phyloP scores from a whole-genome alignment of 2,888 invertebrate species.

The Tribolium freemani region DNA sequence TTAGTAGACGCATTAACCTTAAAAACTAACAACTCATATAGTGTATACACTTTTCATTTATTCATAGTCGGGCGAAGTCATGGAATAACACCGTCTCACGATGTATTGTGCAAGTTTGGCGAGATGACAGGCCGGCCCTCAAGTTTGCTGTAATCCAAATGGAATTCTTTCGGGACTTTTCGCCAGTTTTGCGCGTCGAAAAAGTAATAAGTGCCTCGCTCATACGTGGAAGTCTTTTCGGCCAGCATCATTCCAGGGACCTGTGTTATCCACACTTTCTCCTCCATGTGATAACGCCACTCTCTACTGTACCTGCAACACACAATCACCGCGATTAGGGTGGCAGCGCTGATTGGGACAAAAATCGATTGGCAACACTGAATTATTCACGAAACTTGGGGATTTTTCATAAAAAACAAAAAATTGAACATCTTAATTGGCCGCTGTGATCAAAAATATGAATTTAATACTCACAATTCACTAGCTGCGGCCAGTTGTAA shows the following conservation, averaged over 20 bases:
- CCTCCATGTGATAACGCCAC: constrained; percentile 99
- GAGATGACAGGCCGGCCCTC: constrained; percentile 83
- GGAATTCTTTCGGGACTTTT: constrained; percentile 98
- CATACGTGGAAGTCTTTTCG: constrained; percentile 96
- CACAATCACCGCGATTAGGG: too few relatives aligned
- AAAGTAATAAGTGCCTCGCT: constrained; percentile 99
- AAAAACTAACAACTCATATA: constrained; percentile 56
- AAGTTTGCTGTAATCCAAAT: constrained; percentile 98
- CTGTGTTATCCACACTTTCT: constrained; percentile 98
- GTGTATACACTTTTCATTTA: constrained; percentile 68
- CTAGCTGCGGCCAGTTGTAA: constrained; percentile 97
- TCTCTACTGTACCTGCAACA: constrained; percentile 91
- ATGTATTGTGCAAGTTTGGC: constrained; percentile 49
- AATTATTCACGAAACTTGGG: too few relatives aligned
- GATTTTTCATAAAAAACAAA: background rate
- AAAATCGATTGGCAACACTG: background rate
- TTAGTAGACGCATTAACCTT: constrained; percentile 55
- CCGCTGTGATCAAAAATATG: too few relatives aligned
- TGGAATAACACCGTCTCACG: constrained; percentile 57
- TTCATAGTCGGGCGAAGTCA: constrained; percentile 60
- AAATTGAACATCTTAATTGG: too few relatives aligned
- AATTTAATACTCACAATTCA: constrained; percentile 85
- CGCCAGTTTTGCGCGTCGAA: constrained; percentile 99
- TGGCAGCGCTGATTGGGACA: background rate
- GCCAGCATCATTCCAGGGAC: constrained; percentile 95